Base-by-base conservation (phyloP, 1,140 invertebrate species). In the Drosophila triauraria region DNA sequence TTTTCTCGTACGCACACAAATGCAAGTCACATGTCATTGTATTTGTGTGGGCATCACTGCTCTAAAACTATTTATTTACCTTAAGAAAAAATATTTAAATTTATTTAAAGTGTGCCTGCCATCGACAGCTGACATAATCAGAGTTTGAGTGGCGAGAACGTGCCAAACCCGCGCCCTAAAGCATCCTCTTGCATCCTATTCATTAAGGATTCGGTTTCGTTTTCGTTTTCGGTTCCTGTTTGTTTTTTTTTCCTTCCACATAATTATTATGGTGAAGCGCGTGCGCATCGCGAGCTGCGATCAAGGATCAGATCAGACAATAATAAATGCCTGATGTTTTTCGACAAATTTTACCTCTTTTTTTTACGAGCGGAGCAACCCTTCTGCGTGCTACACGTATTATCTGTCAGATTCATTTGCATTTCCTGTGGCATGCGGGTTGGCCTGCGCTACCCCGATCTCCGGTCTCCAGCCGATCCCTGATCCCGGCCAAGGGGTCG, bases 321-420 rank as follows among this genome's bases (percentile, higher is more conserved):
- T 35, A 35, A 58, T 57, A 79, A 56, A 87, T 86, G 83, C 76
- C 67, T 48, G 76, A 80, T 82, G 80, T 87, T 88, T 88, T 90
- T 90, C 69, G 81, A 85, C 69, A 88, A 81, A 65, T 90, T 90
- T 88, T 88, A 80, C 85, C 85, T 88, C 78, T 80, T 90, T 88
- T 20, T 88, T 76, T 77, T 63, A 32, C 23, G 15, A 6, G 67
- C 2, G 47, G 61, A 43, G 13, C 84, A 87, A 86, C 83, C 82
- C 71, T 59, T 62, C 8, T 15, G 32, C 44, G 9, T 27, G 20
- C 60, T 10, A 32, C 48, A 51, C 46, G 63, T 63, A 76, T 80
- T 80, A 75, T 90, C 86, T 85, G 82, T 90, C 86, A 85, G 82
- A 91, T 91, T 90, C 85, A 90, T 90, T 90, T 91, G 85, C 85